Conservation (phyloP, 2,888 invertebrate genomes). For the Tinea trinotella region DNA sequence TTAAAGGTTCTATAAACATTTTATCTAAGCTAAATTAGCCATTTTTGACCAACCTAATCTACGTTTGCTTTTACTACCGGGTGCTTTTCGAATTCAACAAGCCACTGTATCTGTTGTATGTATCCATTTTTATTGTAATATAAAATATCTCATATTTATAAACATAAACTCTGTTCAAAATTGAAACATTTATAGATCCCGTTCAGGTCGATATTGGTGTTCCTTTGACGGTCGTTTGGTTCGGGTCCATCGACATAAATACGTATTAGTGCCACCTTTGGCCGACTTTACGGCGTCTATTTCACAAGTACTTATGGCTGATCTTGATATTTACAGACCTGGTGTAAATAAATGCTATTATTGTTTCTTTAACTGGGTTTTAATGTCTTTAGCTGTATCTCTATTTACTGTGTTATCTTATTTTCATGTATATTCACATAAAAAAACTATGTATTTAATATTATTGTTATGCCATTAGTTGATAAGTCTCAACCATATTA, state of each 20-base stretch:
- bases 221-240: constrained; percentile 26
- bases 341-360: too few species aligned
- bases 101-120: not conserved
- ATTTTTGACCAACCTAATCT: too few species aligned
- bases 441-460: too few species aligned
- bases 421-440: too few species aligned
- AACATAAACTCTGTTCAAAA: constrained; percentile 37
- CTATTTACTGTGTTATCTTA: too few species aligned
- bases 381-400: too few species aligned
- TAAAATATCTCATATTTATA: constrained; percentile 20
- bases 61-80: too few species aligned
- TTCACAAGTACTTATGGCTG: constrained; percentile 56
- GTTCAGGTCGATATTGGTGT: constrained; percentile 51
- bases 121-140: not conserved
- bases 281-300: constrained; percentile 66
- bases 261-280: constrained; percentile 68
- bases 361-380: not conserved
- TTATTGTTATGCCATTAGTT: too few species aligned
- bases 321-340: constrained; percentile 44
- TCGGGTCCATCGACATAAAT: constrained; percentile 64
- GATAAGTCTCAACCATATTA: too few species aligned
- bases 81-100: too few species aligned
- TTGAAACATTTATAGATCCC: constrained; percentile 62
- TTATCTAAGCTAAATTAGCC: too few species aligned
- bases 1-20: too few species aligned